Conservation (phyloP, 2,888 invertebrate genomes). For the Osedax frankpressi region DNA sequence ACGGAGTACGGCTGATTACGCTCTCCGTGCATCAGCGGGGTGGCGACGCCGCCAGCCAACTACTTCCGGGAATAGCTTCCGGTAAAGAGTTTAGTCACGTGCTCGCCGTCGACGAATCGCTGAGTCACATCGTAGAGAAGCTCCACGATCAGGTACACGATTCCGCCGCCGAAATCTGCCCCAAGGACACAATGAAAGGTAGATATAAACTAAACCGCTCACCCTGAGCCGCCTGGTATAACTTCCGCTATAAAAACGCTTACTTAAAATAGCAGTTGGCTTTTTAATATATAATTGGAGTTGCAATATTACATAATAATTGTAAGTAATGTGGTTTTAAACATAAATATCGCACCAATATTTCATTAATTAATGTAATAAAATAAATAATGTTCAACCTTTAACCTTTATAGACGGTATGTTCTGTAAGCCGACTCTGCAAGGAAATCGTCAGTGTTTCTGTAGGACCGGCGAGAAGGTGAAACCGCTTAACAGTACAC, state of each 20-base stretch:
- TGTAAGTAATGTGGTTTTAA: too few relatives aligned
- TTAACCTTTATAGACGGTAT: conserved; percentile 1
- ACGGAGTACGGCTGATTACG: not conserved
- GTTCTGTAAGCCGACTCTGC: conserved; percentile 7
- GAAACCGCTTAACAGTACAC: conserved; percentile 21
- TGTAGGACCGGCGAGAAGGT: conserved; percentile 20
- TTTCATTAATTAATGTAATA: too few relatives aligned
- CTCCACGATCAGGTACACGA: not conserved
- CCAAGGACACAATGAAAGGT: not conserved
- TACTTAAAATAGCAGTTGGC: too few relatives aligned
- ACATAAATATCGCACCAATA: too few relatives aligned
- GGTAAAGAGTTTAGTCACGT: not conserved
- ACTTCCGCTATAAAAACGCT: too few relatives aligned
- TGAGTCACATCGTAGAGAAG: not conserved
- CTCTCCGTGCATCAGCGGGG: not conserved
- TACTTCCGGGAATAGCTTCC: not conserved
- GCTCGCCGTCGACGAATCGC: not conserved
- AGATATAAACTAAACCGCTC: too few relatives aligned
- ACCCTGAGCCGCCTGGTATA: too few relatives aligned
- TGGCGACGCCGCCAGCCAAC: not conserved
- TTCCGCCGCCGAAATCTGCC: conserved; percentile 1
- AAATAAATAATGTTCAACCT: too few relatives aligned
- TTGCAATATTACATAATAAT: too few relatives aligned
- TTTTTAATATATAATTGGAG: too few relatives aligned
- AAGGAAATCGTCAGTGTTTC: conserved; percentile 24